These are phyloP conservation scores for Heteromurus nitidus DNA, from an alignment of 2,888 invertebrate genomes.

Conservation along the genomic window DNA sequence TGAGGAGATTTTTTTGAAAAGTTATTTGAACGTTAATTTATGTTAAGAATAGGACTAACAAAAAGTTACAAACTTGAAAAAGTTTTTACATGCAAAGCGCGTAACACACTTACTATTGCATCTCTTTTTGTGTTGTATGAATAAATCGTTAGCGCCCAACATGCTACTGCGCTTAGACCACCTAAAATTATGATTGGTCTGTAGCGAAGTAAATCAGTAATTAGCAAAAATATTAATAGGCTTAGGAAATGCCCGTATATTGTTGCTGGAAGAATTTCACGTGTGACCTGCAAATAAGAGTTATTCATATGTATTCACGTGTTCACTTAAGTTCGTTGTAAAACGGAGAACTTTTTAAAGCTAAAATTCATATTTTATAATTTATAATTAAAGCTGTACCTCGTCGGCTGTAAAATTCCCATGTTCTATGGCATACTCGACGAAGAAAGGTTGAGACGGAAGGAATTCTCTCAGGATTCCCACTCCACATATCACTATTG, in stretches of 20 bases:
- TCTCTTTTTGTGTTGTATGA: slow-evolving; percentile 35
- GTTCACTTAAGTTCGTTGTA: too few relatives aligned
- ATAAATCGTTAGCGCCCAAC: slow-evolving; percentile 41
- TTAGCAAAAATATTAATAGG: slow-evolving; percentile 22
- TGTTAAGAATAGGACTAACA: too few relatives aligned
- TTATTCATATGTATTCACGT: neutral
- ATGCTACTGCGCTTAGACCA: slow-evolving; percentile 37
- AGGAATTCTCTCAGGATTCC: slow-evolving; percentile 42
- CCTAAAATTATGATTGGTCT: slow-evolving; percentile 33
- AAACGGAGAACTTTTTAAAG: neutral
- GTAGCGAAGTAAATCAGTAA: slow-evolving; percentile 33
- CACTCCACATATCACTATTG: slow-evolving; percentile 30
- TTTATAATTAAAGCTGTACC: too few relatives aligned
- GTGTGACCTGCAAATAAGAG: neutral
- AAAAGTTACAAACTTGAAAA: neutral
- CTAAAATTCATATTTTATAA: too few relatives aligned
- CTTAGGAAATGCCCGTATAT: slow-evolving; percentile 42
- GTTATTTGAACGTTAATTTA: too few relatives aligned
- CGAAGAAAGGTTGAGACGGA: slow-evolving; percentile 43
- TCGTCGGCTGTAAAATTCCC: slow-evolving; percentile 23
- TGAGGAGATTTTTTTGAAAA: too few relatives aligned
- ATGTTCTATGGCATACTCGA: slow-evolving; percentile 43
- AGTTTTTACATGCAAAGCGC: too few relatives aligned
- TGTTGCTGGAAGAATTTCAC: slow-evolving; percentile 31
- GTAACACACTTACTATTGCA: slow-evolving; percentile 34